A percentile compares a stretch with the other conserved stretches of the same genome.
These are phyloP conservation scores for Lophius piscatorius DNA, from an alignment of 2,113 vertebrate species.

Conservation along the genomic window DNA sequence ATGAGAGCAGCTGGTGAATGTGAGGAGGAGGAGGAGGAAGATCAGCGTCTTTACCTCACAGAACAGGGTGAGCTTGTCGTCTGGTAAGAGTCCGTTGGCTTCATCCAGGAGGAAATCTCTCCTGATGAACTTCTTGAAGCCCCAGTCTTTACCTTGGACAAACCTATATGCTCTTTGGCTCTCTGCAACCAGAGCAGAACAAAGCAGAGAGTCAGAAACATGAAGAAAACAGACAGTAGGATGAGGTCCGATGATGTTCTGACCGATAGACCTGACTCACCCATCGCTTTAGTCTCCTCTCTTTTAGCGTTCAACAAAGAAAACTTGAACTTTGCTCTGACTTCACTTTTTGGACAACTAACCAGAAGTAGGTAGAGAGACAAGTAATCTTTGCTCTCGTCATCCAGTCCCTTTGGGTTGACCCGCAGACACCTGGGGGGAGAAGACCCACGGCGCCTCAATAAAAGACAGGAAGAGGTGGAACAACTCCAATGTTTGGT, in stretches of 20 bases:
- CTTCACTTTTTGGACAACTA: slow-evolving; percentile 99
- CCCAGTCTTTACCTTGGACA: slow-evolving; percentile 99
- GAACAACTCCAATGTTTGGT: too few relatives aligned
- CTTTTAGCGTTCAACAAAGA: slow-evolving; percentile 96
- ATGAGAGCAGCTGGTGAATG: neutral
- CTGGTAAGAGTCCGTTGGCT: slow-evolving; percentile 96
- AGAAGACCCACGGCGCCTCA: slow-evolving; percentile 29
- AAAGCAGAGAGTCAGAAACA: too few relatives aligned
- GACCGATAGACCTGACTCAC: too few relatives aligned
- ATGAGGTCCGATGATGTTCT: too few relatives aligned
- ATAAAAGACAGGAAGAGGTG: too few relatives aligned
- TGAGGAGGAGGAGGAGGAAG: neutral
- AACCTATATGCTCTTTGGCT: slow-evolving; percentile 99
- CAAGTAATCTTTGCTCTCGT: slow-evolving; percentile 99
- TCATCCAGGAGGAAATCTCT: slow-evolving; percentile 99
- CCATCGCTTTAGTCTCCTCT: slow-evolving; percentile 99
- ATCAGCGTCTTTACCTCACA: slow-evolving; percentile 86
- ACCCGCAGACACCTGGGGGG: slow-evolving; percentile 94
- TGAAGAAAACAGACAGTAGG: neutral
- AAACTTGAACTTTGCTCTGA: slow-evolving; percentile 99
- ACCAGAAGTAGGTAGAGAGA: slow-evolving; percentile 97
- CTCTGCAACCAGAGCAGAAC: slow-evolving; percentile 78
- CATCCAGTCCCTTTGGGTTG: slow-evolving; percentile 98
- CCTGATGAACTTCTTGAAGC: slow-evolving; percentile 99
- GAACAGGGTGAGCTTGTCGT: slow-evolving; percentile 97